Percentiles rank a stretch among this genome's conserved stretches.
Conservation (phyloP, 2,888 invertebrate species). For the Crematogaster levior region DNA sequence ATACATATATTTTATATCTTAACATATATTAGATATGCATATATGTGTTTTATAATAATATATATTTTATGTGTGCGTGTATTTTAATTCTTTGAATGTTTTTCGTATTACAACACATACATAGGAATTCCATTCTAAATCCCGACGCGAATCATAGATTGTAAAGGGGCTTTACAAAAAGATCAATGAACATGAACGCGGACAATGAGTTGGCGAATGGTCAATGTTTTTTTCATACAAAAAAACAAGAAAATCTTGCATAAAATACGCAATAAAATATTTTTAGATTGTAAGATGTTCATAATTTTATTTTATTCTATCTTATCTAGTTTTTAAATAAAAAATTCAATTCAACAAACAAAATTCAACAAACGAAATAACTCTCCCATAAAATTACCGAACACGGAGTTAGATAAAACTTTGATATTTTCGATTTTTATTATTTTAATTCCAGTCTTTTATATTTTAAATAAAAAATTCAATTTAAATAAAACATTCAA, state of each 20-base stretch:
- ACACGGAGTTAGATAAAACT: neutral
- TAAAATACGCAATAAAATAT: neutral
- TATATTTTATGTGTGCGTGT: neutral
- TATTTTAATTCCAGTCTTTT: neutral
- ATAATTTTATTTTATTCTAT: neutral
- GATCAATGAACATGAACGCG: too few relatives aligned
- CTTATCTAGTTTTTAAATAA: too few relatives aligned
- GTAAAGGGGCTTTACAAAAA: neutral
- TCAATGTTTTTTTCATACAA: neutral
- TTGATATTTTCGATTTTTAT: neutral
- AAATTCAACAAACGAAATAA: too few relatives aligned
- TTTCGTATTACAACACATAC: neutral
- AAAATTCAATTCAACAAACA: too few relatives aligned
- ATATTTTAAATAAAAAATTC: neutral
- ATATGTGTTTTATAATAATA: neutral
- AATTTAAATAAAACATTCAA: too few relatives aligned
- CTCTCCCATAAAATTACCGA: neutral
- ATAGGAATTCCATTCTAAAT: slow-evolving; percentile 5
- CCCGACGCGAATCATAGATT: neutral
- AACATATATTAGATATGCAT: neutral
- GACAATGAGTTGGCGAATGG: neutral
- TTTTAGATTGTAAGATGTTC: neutral
- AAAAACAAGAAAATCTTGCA: neutral
- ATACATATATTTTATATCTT: neutral
- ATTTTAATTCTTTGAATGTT: neutral